A percentile compares a stretch with the other conserved stretches of the same genome.
These are phyloP conservation scores for Charadrius vociferus DNA, from an alignment of 2,113 vertebrate genomes.

Conservation along the genomic window DNA sequence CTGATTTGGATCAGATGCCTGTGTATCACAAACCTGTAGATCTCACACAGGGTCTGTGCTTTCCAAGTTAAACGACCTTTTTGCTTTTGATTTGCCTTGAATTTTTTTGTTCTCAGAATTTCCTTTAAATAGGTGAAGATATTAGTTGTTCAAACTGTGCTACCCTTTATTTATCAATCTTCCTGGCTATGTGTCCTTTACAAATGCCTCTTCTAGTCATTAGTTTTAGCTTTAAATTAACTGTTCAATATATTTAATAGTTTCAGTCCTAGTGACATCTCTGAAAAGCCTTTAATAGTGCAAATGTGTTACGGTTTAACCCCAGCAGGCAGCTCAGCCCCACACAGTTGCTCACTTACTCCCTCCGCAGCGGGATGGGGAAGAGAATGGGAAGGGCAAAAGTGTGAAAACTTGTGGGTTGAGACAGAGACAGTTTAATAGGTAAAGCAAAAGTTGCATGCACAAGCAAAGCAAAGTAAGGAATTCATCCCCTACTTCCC, in stretches of 20 bases:
- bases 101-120: not conserved
- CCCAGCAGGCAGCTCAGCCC: not conserved
- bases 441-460: not conserved
- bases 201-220: not conserved
- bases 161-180: not conserved
- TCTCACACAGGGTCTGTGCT: not conserved
- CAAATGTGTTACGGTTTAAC: not conserved
- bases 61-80: not conserved
- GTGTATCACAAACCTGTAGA: not conserved
- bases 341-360: not conserved
- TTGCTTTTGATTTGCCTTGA: not conserved
- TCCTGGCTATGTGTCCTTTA: not conserved
- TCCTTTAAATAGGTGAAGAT: not conserved
- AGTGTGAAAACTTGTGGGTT: not conserved
- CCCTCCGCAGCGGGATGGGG: not conserved
- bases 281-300: not conserved
- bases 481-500: not conserved
- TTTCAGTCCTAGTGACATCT: not conserved
- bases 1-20: not conserved
- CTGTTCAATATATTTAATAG: not conserved
- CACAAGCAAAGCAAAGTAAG: not conserved
- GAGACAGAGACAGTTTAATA: not conserved
- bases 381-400: not conserved
- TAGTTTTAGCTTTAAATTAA: not conserved
- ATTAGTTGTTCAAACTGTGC: fast-evolving